Percentiles rank a stretch among this genome's conserved stretches.
phyloP scores from a whole-genome alignment of 2,888 invertebrate species.

The Orchesella flavescens region DNA sequence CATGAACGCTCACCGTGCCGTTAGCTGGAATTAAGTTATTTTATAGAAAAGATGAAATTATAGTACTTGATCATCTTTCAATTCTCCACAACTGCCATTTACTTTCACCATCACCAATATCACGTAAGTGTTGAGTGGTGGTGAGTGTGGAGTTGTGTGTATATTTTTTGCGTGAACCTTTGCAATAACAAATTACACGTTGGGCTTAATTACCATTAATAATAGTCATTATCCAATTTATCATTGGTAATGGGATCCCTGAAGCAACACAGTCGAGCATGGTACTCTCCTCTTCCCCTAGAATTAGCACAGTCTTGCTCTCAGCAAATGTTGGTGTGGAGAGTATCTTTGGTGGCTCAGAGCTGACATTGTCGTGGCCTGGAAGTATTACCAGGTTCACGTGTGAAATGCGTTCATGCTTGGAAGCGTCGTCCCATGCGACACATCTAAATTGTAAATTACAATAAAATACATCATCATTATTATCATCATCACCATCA shows the following conservation, averaged over 20 bases:
- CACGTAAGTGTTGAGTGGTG: no score
- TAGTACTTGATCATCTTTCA: not conserved
- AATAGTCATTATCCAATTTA: slow-evolving; percentile 64
- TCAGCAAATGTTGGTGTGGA: slow-evolving; percentile 53
- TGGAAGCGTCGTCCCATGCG: slow-evolving; percentile 62
- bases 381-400: slow-evolving; percentile 64
- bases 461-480: no score
- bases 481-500: no score
- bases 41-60: no score
- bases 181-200: not conserved
- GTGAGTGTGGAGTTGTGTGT: no score
- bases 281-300: slow-evolving; percentile 65
- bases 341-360: slow-evolving; percentile 65
- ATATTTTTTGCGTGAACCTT: no score
- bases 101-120: no score
- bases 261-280: slow-evolving; percentile 67
- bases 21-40: slow-evolving; percentile 24
- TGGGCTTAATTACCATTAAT: slow-evolving; percentile 29
- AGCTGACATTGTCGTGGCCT: slow-evolving; percentile 51
- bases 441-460: slow-evolving; percentile 59
- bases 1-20: slow-evolving; percentile 47
- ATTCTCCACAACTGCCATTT: not conserved
- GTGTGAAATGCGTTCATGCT: slow-evolving; percentile 59
- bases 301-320: slow-evolving; percentile 58
- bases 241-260: slow-evolving; percentile 64